Base-by-base conservation (phyloP, 2,888 invertebrate species). In the Pseudanteris insignis region DNA sequence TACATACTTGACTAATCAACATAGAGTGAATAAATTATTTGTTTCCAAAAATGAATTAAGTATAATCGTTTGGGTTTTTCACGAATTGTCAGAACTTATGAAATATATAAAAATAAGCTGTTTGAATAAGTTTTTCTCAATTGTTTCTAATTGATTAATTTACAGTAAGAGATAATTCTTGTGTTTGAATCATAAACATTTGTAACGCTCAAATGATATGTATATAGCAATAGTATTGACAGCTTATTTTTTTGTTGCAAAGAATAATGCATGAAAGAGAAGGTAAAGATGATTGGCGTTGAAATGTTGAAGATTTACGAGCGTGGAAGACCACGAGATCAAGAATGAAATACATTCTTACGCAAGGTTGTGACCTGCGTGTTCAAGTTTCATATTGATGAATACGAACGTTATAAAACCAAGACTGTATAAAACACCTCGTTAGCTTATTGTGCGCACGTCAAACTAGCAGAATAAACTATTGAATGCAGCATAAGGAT, bases 221-320 rank as follows among this genome's bases (percentile, higher is more conserved):
- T n/a, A n/a, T n/a, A n/a, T n/a, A n/a, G n/a, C n/a, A n/a, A n/a
- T n/a, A n/a, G n/a, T n/a, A 40, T 40, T 40, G 33, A 40, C 33
- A 41, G 46, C 36, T 55, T 30, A 61, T 61, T 55, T 55, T 38
- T 55, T 44, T 34, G 36, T 12, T 50, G 41, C 29, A 34, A 18
- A 24, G 54, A 50, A 40, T 43, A 55, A 32, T 30, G 43, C 51
- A 53, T 59, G 51, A 65, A 51, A 61, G 63, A 41, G 37, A 65
- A 55, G 62, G 65, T 44, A 59, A 58, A 66, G 67, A 67, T 72
- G 72, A 74, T 73, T 74, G 74, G 72, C 74, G 68, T 70, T 70
- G 71, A 71, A 69, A 60, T 68, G 41, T 55, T 29, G 37, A 65
- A 70, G 72, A 75, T 74, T 74, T 73, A 73, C 71, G 70, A 65